Percentiles rank a stretch among this genome's conserved stretches.
Conservation (phyloP, 1,140 invertebrate genomes). For the Ips typographus region DNA sequence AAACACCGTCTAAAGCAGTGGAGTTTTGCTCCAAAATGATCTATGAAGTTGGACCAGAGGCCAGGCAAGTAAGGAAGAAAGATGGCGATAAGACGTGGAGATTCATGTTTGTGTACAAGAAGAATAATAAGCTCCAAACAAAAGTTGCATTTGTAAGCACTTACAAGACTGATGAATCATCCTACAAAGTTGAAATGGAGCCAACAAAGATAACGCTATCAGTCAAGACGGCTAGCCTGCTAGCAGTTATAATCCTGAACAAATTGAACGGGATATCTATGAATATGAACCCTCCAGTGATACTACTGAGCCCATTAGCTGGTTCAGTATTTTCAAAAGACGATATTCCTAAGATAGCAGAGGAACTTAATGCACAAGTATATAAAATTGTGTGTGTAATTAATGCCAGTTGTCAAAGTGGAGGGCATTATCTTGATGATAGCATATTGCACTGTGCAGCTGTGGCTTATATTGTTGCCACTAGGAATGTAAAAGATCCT, state of each 20-base stretch:
- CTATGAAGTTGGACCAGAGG: neutral
- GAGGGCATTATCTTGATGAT: neutral
- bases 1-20: neutral
- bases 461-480: neutral
- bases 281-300: neutral
- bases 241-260: neutral
- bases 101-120: neutral
- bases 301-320: neutral
- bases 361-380: neutral
- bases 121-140: neutral
- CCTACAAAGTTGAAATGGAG: no score
- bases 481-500: neutral
- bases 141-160: neutral
- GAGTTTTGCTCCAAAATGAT: neutral
- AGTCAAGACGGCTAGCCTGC: neutral
- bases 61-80: neutral
- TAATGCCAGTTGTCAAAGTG: neutral
- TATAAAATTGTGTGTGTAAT: neutral
- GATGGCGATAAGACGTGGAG: neutral
- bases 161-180: no score
- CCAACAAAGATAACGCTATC: neutral
- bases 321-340: neutral
- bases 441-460: neutral
- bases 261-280: neutral
- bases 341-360: neutral